A percentile compares a stretch with the other conserved stretches of the same genome.
phyloP scores from a whole-genome alignment of 2,888 invertebrate genomes.

The Heliconius hortense region DNA sequence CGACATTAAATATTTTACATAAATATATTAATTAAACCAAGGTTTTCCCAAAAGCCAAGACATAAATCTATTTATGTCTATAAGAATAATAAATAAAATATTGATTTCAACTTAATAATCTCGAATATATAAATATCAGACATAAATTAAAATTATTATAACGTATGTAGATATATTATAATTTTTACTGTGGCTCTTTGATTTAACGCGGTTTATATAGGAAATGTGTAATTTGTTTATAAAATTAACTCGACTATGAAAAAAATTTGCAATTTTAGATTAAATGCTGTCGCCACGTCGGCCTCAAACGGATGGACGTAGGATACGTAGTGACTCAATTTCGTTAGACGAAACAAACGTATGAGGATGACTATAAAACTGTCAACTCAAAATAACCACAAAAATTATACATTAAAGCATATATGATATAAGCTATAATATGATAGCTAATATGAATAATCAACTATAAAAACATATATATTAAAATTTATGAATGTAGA shows the following conservation, averaged over 20 bases:
- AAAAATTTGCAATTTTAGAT: background rate
- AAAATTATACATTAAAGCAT: background rate
- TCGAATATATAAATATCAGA: slow-evolving; percentile 29
- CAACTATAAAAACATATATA: slow-evolving; percentile 36
- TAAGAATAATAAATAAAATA: slow-evolving; percentile 37
- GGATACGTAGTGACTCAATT: no score
- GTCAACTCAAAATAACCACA: background rate
- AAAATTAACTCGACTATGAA: background rate
- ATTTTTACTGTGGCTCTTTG: slow-evolving; percentile 27
- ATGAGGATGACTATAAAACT: background rate
- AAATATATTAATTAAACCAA: background rate
- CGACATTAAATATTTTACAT: no score
- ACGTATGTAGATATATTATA: slow-evolving; percentile 34
- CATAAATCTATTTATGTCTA: slow-evolving; percentile 34
- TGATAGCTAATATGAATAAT: slow-evolving; percentile 37
- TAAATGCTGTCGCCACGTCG: no score
- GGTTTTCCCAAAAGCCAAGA: background rate
- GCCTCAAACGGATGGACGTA: no score
- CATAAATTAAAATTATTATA: slow-evolving; percentile 36
- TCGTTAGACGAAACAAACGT: no score
- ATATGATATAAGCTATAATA: background rate
- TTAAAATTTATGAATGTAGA: slow-evolving; percentile 36
- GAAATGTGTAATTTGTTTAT: background rate
- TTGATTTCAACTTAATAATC: slow-evolving; percentile 34
- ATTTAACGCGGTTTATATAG: slow-evolving; percentile 26